phyloP scores from a whole-genome alignment of 1,140 invertebrate species.

The Aphis craccivora region DNA sequence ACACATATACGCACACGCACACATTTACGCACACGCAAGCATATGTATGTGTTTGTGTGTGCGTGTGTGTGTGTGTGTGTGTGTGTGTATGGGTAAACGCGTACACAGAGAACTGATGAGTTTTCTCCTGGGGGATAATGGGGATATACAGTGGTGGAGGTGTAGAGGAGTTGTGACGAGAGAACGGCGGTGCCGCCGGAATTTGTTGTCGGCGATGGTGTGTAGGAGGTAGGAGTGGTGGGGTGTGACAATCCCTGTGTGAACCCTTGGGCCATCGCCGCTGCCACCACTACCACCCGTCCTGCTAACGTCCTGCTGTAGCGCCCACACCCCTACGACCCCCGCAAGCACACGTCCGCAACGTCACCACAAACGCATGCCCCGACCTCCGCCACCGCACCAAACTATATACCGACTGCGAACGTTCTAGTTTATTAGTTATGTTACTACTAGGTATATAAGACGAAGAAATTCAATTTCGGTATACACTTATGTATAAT shows the following conservation, averaged over 20 bases:
- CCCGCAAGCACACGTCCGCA: not conserved
- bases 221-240: not conserved
- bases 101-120: constrained; percentile 42
- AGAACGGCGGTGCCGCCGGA: constrained; percentile 32
- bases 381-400: not conserved
- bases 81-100: not conserved
- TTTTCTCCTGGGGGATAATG: constrained; percentile 46
- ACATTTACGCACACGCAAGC: not conserved
- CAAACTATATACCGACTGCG: not conserved
- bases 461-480: not conserved
- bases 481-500: not conserved
- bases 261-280: constrained; percentile 49
- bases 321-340: constrained; percentile 27
- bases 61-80: not conserved
- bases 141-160: not conserved
- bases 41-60: not conserved
- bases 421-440: constrained; percentile 41
- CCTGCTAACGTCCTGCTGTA: not conserved
- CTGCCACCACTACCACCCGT: not conserved
- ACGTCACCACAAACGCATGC: constrained; percentile 19
- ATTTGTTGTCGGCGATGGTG: constrained; percentile 36
- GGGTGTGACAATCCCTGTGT: constrained; percentile 51
- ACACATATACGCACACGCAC: not conserved
- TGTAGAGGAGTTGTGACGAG: constrained; percentile 34
- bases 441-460: constrained; percentile 15